Evolutionary conservation across 2,888 invertebrate genomes (phyloP).

Genomic region (Chrysopilus asiliformis): DNA sequence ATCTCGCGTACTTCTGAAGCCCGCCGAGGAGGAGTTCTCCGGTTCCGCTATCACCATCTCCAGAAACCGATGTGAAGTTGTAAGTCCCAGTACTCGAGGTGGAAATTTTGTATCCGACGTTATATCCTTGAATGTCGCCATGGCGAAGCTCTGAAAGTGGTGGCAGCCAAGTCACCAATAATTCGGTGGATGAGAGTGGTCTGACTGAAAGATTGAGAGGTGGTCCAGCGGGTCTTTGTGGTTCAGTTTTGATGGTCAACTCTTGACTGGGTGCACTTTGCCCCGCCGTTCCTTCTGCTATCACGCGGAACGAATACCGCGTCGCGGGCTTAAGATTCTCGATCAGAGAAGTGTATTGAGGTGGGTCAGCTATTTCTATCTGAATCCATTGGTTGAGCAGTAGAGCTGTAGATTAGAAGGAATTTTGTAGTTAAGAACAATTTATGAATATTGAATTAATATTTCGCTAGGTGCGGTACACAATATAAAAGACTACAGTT

Average conservation of each 20-base stretch:
- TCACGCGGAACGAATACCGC: conserved; percentile 52
- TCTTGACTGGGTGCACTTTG: conserved; percentile 53
- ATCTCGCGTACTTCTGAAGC: conserved; percentile 51
- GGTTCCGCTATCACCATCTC: conserved; percentile 54
- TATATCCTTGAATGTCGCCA: conserved; percentile 63
- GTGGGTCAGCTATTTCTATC: conserved; percentile 49
- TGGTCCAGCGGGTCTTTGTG: conserved; percentile 56
- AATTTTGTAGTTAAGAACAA: neutral
- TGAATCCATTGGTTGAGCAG: conserved; percentile 47
- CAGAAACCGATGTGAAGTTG: conserved; percentile 54
- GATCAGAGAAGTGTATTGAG: conserved; percentile 48
- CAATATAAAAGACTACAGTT: neutral
- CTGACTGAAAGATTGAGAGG: conserved; percentile 52
- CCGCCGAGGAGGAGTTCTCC: conserved; percentile 50
- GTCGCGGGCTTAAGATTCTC: conserved; percentile 59
- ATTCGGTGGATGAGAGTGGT: conserved; percentile 57
- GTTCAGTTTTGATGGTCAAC: conserved; percentile 49
- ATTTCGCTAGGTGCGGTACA: neutral
- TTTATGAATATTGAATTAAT: neutral
- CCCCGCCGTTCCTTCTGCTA: conserved; percentile 62
- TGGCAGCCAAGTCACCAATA: conserved; percentile 60
- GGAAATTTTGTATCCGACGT: conserved; percentile 42
- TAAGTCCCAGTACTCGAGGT: conserved; percentile 41
- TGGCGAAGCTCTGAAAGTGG: conserved; percentile 55
- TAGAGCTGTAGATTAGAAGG: conserved; percentile 18